A percentile compares a stretch with the other conserved stretches of the same genome.
Evolutionary conservation across 2,113 vertebrate species (phyloP).

Genomic region (Sander vitreus): DNA sequence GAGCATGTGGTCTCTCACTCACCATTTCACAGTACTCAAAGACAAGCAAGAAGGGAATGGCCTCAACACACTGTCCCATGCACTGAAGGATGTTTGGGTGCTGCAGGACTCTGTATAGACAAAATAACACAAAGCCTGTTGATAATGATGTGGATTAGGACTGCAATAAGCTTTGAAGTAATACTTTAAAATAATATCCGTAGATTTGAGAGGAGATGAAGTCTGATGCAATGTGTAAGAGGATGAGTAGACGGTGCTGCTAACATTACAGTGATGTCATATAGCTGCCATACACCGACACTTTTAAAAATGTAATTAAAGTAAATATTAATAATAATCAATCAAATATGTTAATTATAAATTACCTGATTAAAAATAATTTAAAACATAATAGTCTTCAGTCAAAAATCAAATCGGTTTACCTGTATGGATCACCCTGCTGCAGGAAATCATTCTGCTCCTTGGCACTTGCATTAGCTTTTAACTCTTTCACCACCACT

Average conservation of each 20-base stretch:
- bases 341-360: background rate
- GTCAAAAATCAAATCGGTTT: conserved; percentile 26
- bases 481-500: conserved; percentile 95
- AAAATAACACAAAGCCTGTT: conserved; percentile 11
- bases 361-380: background rate
- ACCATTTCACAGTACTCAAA: conserved; percentile 98
- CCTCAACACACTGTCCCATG: conserved; percentile 94
- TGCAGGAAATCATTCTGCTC: conserved; percentile 95
- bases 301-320: background rate
- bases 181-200: too few relatives aligned
- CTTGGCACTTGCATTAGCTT: conserved; percentile 92
- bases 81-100: conserved; percentile 97
- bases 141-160: background rate
- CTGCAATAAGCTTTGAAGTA: background rate
- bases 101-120: conserved; percentile 82
- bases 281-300: background rate
- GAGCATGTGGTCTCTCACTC: conserved; percentile 70
- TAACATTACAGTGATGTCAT: conserved; percentile 22
- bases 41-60: conserved; percentile 94
- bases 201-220: background rate
- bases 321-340: background rate
- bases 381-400: background rate
- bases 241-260: conserved; percentile 62
- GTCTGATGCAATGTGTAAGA: conserved; percentile 29
- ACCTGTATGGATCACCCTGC: conserved; percentile 96